Evolutionary conservation across 1,140 invertebrate genomes (phyloP).

Genomic region (Aradophagus sp.): DNA sequence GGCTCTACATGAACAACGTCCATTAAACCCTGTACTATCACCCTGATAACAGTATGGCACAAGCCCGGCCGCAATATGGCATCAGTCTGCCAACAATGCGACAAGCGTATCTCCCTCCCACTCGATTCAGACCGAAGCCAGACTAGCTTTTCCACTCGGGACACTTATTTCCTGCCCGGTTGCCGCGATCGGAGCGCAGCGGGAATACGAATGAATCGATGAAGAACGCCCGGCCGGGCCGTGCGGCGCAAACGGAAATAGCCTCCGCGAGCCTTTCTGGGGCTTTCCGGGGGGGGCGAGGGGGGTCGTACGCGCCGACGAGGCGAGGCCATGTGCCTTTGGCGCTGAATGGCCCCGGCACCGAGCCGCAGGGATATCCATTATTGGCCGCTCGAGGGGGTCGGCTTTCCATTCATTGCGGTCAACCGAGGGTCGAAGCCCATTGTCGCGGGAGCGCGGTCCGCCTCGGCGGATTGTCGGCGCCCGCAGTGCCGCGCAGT

Average conservation of each 20-base stretch:
- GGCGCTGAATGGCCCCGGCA: slow-evolving; percentile 50
- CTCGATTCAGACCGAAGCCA: too few species aligned
- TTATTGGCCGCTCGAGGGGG: slow-evolving; percentile 59
- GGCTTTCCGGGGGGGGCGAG: too few species aligned
- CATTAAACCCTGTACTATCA: too few species aligned
- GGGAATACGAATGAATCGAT: slow-evolving; percentile 30
- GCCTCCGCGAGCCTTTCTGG: slow-evolving; percentile 13
- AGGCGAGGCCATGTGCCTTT: slow-evolving; percentile 42
- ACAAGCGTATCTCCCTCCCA: too few species aligned
- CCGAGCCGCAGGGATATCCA: slow-evolving; percentile 49
- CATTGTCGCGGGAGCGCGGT: slow-evolving; percentile 61
- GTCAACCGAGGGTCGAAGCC: slow-evolving; percentile 60
- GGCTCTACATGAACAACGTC: too few species aligned
- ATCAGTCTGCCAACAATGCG: too few species aligned
- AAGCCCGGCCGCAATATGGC: too few species aligned
- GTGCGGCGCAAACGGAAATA: slow-evolving; percentile 36
- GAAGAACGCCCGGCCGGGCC: slow-evolving; percentile 10
- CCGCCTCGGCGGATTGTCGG: slow-evolving; percentile 54
- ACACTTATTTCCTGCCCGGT: slow-evolving; percentile 11
- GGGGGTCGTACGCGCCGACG: slow-evolving; percentile 30
- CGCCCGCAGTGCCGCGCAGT: slow-evolving; percentile 52
- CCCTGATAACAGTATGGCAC: too few species aligned
- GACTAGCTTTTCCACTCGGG: too few species aligned
- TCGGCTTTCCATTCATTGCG: slow-evolving; percentile 64
- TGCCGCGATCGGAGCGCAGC: slow-evolving; percentile 6